Percentiles rank a stretch among this genome's conserved stretches.
phyloP scores from a whole-genome alignment of 2,797 vertebrate genomes.

The Eidolon dupreanum region DNA sequence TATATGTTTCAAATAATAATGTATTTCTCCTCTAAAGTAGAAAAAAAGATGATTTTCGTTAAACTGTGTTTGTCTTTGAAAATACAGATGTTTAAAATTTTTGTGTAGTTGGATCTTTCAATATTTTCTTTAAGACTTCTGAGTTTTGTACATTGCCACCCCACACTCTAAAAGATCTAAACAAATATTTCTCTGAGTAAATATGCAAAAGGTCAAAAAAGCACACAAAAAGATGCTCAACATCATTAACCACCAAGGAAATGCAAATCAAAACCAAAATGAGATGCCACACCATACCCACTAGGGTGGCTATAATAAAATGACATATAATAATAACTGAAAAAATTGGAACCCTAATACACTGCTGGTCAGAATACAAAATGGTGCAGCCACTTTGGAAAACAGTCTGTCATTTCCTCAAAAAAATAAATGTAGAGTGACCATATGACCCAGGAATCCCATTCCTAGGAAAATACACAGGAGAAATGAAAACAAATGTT shows the following conservation, averaged over 20 bases:
- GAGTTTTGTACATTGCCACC: neutral
- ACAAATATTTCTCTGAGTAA: neutral
- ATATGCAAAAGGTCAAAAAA: neutral
- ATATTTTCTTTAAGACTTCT: constrained; percentile 1
- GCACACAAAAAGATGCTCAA: neutral
- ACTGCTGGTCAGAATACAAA: neutral
- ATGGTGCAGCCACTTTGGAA: neutral
- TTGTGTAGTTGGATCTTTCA: neutral
- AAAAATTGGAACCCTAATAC: neutral
- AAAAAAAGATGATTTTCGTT: neutral
- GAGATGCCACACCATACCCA: neutral
- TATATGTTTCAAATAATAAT: neutral
- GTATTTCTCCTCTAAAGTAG: neutral
- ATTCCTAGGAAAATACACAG: neutral
- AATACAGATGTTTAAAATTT: neutral
- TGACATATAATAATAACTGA: neutral
- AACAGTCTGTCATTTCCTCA: neutral
- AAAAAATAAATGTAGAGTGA: constrained; percentile 15
- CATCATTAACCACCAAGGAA: neutral
- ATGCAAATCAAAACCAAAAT: neutral
- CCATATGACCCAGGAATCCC: neutral
- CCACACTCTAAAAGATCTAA: neutral
- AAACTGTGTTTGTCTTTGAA: neutral
- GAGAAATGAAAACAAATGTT: neutral
- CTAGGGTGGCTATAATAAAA: neutral